Conservation (phyloP, 2,113 vertebrate species). For the Aptenodytes patagonicus region DNA sequence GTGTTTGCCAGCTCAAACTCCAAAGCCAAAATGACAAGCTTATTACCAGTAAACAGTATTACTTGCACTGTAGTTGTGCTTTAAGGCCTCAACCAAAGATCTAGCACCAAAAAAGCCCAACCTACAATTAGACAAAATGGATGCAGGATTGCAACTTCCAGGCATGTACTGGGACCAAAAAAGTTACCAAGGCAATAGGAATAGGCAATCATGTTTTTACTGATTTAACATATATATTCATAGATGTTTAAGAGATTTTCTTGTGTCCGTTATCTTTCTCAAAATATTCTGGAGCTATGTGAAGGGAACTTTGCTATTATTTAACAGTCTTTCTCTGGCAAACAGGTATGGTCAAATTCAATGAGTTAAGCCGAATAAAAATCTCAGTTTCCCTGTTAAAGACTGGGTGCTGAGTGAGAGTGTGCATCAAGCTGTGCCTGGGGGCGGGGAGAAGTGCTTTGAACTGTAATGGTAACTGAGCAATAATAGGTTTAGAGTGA, state of each 20-base stretch:
- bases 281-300: background rate
- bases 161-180: background rate
- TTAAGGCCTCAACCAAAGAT: background rate
- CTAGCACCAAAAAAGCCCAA: background rate
- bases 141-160: background rate
- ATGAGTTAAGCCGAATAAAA: background rate
- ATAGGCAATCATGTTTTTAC: background rate
- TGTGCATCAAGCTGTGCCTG: background rate
- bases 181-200: background rate
- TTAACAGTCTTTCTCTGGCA: background rate
- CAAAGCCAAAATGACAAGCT: background rate
- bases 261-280: background rate
- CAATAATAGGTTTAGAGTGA: background rate
- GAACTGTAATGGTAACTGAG: background rate
- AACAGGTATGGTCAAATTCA: background rate
- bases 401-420: background rate
- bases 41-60: background rate
- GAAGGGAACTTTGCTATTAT: background rate
- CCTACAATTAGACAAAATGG: background rate
- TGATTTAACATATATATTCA: background rate
- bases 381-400: background rate
- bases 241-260: background rate
- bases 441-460: rapidly evolving
- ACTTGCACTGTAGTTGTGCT: background rate
- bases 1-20: background rate